Conservation (phyloP, 2,888 invertebrate species). For the Acleris cristana region DNA sequence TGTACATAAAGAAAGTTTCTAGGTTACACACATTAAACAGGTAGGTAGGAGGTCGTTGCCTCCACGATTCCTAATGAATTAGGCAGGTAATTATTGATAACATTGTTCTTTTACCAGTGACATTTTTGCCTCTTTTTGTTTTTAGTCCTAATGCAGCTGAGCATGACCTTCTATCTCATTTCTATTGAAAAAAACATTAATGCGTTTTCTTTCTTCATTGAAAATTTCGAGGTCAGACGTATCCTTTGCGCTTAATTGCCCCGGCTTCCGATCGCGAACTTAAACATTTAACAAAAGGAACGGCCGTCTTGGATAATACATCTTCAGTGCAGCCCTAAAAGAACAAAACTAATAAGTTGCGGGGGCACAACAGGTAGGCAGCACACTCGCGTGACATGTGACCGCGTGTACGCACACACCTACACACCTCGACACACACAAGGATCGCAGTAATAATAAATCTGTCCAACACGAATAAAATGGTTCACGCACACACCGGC, state of each 20-base stretch:
- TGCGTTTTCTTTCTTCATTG: constrained; percentile 2
- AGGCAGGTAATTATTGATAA: background rate
- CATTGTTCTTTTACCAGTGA: background rate
- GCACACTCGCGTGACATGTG: constrained; percentile 77
- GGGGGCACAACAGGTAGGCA: constrained; percentile 77
- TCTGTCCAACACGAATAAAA: constrained; percentile 76
- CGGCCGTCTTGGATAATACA: constrained; percentile 61
- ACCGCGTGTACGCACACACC: constrained; percentile 61
- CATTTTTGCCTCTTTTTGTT: background rate
- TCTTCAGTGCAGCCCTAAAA: constrained; percentile 70
- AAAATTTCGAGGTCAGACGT: constrained; percentile 37
- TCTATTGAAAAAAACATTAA: background rate
- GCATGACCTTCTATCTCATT: background rate
- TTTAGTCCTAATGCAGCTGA: background rate
- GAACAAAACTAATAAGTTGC: constrained; percentile 72
- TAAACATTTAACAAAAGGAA: constrained; percentile 55
- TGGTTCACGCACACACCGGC: constrained; percentile 69
- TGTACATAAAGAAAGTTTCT: too few relatives aligned
- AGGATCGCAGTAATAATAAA: constrained; percentile 63
- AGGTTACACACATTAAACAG: too few relatives aligned
- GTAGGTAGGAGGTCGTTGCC: too few relatives aligned
- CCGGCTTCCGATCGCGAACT: constrained; percentile 48
- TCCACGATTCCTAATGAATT: background rate
- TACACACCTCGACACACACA: constrained; percentile 53
- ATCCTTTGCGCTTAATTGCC: constrained; percentile 46